Conservation (phyloP, 92 coral and sea anemone genomes). For the Parazoanthus swiftii region DNA sequence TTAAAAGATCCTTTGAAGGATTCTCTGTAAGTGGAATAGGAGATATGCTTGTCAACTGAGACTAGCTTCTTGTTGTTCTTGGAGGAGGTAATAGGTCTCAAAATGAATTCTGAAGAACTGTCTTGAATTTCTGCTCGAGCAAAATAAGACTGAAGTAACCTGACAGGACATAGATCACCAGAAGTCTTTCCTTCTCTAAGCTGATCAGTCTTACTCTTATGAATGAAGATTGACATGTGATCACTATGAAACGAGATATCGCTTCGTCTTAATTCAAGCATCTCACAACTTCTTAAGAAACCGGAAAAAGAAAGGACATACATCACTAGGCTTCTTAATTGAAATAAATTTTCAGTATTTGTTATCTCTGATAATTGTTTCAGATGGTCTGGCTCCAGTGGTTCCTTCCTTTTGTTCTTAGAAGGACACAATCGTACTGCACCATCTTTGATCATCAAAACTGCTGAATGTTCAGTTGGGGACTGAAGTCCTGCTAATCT, state of each 20-base stretch:
- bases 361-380: slow-evolving; percentile 31
- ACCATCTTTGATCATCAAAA: slow-evolving; percentile 39
- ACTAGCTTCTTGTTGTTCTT: slow-evolving; percentile 42
- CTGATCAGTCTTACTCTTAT: slow-evolving; percentile 54
- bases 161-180: slow-evolving; percentile 46
- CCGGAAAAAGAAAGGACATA: slow-evolving; percentile 33
- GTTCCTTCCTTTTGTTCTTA: slow-evolving; percentile 30
- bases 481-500: slow-evolving; percentile 31
- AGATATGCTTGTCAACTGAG: slow-evolving; percentile 45
- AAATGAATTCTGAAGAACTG: slow-evolving; percentile 45
- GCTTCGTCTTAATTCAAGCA: slow-evolving; percentile 4
- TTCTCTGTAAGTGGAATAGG: slow-evolving; percentile 45
- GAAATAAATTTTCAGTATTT: slow-evolving; percentile 27
- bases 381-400: slow-evolving; percentile 33
- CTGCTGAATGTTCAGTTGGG: slow-evolving; percentile 33
- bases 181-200: slow-evolving; percentile 52
- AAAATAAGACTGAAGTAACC: slow-evolving; percentile 34
- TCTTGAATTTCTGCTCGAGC: slow-evolving; percentile 14
- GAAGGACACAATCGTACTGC: slow-evolving; percentile 38
- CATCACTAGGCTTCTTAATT: slow-evolving; percentile 39
- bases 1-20: slow-evolving; percentile 48
- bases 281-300: slow-evolving; percentile 43
- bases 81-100: slow-evolving; percentile 48
- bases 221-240: slow-evolving; percentile 32
- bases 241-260: slow-evolving; percentile 17